These are phyloP conservation scores for Vespertilio murinus DNA, from an alignment of 2,797 vertebrate genomes.

Conservation along the genomic window DNA sequence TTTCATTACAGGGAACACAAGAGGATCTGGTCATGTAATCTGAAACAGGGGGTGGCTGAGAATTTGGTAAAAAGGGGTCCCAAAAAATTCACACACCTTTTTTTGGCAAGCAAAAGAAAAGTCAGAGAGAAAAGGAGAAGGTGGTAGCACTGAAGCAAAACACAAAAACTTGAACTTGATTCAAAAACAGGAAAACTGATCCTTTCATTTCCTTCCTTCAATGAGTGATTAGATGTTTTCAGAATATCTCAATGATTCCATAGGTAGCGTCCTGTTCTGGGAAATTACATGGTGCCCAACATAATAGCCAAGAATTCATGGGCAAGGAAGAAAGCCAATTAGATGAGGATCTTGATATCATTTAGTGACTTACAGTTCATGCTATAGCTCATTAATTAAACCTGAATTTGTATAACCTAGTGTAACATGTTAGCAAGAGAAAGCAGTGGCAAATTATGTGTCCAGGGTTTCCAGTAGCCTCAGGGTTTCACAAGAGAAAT, in stretches of 20 bases:
- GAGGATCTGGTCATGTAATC: neutral
- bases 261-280: neutral
- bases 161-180: neutral
- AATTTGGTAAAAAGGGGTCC: neutral
- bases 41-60: neutral
- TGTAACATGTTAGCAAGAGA: neutral
- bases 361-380: neutral
- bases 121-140: neutral
- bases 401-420: neutral
- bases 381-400: neutral
- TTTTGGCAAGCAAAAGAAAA: neutral
- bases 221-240: neutral
- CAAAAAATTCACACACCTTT: neutral
- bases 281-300: neutral
- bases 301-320: neutral
- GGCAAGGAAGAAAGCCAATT: neutral
- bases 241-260: neutral
- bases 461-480: neutral
- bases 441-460: neutral
- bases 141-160: neutral
- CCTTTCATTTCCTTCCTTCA: neutral
- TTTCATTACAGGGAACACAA: neutral
- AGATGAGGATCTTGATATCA: neutral
- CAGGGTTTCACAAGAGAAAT: neutral
- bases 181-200: neutral